Base-by-base conservation (phyloP, 2,888 invertebrate species). In the Hoplodrina ambigua region DNA sequence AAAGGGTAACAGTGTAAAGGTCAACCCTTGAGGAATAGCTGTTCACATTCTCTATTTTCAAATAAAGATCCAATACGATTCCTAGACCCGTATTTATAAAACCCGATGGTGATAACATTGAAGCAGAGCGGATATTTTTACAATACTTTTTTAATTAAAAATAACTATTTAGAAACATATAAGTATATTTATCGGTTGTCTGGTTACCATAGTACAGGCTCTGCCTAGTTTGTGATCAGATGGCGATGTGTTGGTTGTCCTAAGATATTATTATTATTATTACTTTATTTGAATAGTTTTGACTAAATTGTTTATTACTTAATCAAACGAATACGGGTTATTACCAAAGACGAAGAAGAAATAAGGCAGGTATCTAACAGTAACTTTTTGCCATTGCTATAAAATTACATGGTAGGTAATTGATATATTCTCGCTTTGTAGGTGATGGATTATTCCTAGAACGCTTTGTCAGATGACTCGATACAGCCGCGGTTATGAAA, bases 1-100 rank as follows among this genome's bases (percentile, higher is more conserved):
- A 81, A 80, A 75, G 83, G 81, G 76, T 75, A 72, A 66, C 75
- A 70, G 80, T 61, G 65, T 56, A 80, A 83, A 81, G 83, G 83
- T 80, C 81, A 81, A 68, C 55, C 76, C 59, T 67, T 81, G 68
- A 80, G 55, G 74, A 68, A 80, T 64, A 83, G 65, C 55, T 74
- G 41, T 52, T 49, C 56, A 54, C 59, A 67, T 59, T 59, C 62
- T 65, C 66, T 67, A 55, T 72, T 82, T 79, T 79, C 68, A 63
- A 71, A 82, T 75, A 71, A 74, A 75, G 66, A 69, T 71, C 67
- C 41, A 58, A 61, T 50, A 63, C 56, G 69, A 72, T 72, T 78
- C 64, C 49, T 57, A 49, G 57, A 55, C 0, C 50, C 54, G 46
- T 72, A 59, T 77, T 61, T 72, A 66, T 62, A 63, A 63, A 54